Evolutionary conservation across 2,888 invertebrate species (phyloP), one percentile per base, ranked within the genome.

Genomic region (Xanthorhoe spadicearia): DNA sequence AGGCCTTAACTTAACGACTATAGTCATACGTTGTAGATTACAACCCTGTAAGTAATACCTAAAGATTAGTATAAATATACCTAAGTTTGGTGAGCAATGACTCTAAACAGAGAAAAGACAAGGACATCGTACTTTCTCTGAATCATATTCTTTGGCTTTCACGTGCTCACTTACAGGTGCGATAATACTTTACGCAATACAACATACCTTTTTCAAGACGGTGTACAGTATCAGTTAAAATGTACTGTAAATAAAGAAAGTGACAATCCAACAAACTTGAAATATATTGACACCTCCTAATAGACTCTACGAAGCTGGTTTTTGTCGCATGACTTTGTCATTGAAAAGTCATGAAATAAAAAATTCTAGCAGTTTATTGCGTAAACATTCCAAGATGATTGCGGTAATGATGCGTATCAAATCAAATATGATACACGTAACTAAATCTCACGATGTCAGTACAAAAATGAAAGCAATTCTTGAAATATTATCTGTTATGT

Each of bases 101-200:
- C 48, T 15, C 48, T 15, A 48, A 48, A 48, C 48, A 48, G 48
- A 48, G 48, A 48, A 48, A 48, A 7, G 48, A 17, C 48, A 48
- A 48, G 48, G 48, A 48, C 48, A 15, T n/a, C n/a, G n/a, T 48
- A 17, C 48, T 48, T 48, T 48, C 48, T 1, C 48, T 48, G 15
- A 6, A 17, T 17, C 48, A 48, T 48, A 32, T 18, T 48, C 32
- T 55, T 19, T 55, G 38, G 38, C 55, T 63, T 63, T 63, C 62
- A 52, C 57, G 43, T 61, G 53, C 43, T 49, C 23, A 38, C 38
- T 66, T 61, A 61, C 43, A 46, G 13, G n/a, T 49, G 35, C 23
- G 62, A 62, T 66, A 66, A 66, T 59, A 32, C 15, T 53, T 64
- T 58, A 64, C 48, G 63, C 58, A 64, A 64, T 50, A 55, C 46